Evolutionary conservation across 2,113 vertebrate species (phyloP).

Genomic region (Mormoops blainvillei): DNA sequence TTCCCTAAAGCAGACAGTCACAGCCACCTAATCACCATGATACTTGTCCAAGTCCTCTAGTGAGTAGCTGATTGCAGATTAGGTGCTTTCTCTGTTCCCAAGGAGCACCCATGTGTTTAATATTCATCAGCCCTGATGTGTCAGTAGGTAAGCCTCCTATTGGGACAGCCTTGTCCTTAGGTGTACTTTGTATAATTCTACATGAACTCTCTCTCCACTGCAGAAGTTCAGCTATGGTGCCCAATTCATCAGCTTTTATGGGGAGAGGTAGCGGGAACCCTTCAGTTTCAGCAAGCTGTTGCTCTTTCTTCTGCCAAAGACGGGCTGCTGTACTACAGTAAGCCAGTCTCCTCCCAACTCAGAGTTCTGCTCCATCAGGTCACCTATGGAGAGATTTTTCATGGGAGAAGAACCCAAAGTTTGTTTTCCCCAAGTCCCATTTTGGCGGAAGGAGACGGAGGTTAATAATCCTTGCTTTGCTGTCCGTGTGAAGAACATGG

Average conservation of each 20-base stretch:
- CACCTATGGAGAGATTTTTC: neutral
- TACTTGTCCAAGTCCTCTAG: neutral
- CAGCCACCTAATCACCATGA: neutral
- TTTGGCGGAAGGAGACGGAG: neutral
- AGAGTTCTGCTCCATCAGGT: neutral
- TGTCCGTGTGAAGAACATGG: neutral
- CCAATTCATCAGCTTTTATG: neutral
- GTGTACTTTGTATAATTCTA: too few species aligned
- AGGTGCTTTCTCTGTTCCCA: neutral
- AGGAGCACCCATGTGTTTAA: neutral
- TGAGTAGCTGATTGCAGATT: neutral
- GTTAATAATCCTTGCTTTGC: neutral
- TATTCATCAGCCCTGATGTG: neutral
- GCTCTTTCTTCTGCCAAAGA: neutral
- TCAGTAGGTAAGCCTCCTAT: neutral
- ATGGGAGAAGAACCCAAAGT: neutral
- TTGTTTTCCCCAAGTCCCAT: neutral
- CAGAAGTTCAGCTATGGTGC: neutral
- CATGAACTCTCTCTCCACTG: neutral
- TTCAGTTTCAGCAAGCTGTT: neutral
- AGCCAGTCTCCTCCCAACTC: neutral
- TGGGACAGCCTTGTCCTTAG: neutral
- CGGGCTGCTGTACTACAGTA: accelerated
- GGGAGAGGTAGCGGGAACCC: neutral
- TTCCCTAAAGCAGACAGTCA: neutral